Percentiles rank a stretch among this genome's conserved stretches.
Conservation (phyloP, 2,113 vertebrate genomes). For the Triplophysa dalaica region DNA sequence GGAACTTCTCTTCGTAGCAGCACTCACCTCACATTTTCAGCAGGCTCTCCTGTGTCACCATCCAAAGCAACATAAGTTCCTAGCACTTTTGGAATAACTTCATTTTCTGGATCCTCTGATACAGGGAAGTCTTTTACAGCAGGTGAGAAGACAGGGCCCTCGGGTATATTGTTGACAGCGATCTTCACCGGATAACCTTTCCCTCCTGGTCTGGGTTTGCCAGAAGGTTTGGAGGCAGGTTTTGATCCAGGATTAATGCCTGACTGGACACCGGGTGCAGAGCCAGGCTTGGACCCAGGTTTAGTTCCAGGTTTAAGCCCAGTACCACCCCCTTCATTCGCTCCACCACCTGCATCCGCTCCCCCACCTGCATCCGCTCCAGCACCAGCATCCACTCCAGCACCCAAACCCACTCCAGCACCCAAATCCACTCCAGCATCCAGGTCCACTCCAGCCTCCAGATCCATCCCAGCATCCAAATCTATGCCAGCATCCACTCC, state of each 20-base stretch:
- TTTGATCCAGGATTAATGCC: slow-evolving; percentile 44
- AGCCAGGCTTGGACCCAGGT: slow-evolving; percentile 30
- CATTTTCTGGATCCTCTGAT: slow-evolving; percentile 64
- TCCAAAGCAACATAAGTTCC: slow-evolving; percentile 77
- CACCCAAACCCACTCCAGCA: slow-evolving; percentile 14
- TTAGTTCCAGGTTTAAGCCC: not conserved
- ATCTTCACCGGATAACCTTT: slow-evolving; percentile 73
- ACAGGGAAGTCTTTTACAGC: slow-evolving; percentile 65
- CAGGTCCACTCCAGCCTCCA: not conserved
- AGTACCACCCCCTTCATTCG: not conserved
- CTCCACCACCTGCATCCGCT: slow-evolving; percentile 12
- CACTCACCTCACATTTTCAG: slow-evolving; percentile 82
- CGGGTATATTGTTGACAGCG: slow-evolving; percentile 77
- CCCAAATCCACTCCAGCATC: not conserved
- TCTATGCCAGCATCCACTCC: not conserved
- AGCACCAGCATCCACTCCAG: not conserved
- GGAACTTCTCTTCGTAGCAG: not conserved
- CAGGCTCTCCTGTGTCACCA: slow-evolving; percentile 79
- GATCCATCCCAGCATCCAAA: not conserved
- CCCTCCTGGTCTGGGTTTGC: slow-evolving; percentile 27
- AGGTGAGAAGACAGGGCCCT: slow-evolving; percentile 79
- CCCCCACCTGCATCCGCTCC: slow-evolving; percentile 20
- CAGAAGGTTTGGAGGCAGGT: slow-evolving; percentile 30
- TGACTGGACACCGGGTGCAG: slow-evolving; percentile 36
- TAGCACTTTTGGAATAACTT: slow-evolving; percentile 64